Percentiles rank a stretch among this genome's conserved stretches.
Evolutionary conservation across 2,797 vertebrate genomes (phyloP).

Genomic region (Dryobates pubescens): DNA sequence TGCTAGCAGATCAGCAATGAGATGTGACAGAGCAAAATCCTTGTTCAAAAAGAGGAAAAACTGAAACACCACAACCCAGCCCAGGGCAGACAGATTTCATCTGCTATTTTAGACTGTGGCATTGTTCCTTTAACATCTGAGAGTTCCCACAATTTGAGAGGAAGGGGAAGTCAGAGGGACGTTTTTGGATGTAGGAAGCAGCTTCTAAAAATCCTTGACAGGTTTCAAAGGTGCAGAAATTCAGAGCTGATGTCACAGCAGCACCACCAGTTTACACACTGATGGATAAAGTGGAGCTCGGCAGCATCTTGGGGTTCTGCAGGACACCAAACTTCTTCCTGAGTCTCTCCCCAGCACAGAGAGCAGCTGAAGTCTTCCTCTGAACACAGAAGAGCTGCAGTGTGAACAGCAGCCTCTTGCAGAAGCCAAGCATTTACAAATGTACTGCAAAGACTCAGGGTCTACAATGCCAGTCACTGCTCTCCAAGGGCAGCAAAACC

Average conservation of each 20-base stretch:
- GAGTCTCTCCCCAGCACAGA: background rate
- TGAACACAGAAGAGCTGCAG: background rate
- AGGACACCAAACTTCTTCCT: background rate
- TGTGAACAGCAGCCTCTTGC: background rate
- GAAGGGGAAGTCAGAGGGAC: background rate
- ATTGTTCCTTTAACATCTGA: background rate
- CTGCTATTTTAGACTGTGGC: background rate
- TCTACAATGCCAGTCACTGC: background rate
- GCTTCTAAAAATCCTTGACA: background rate
- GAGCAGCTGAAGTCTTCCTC: background rate
- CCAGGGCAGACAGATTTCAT: background rate
- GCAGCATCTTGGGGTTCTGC: background rate
- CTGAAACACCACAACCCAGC: background rate
- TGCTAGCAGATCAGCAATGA: background rate
- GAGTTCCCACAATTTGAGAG: background rate
- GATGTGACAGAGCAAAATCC: background rate
- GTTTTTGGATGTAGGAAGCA: background rate
- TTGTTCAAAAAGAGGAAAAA: background rate
- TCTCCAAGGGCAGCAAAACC: background rate
- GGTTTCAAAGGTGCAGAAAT: background rate
- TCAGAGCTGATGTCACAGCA: background rate
- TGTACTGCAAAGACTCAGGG: background rate
- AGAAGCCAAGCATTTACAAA: slow-evolving; percentile 17
- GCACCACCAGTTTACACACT: background rate
- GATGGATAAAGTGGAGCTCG: background rate